A percentile compares a stretch with the other conserved stretches of the same genome.
phyloP scores from a whole-genome alignment of 1,140 invertebrate genomes.

The Solen grandis region DNA sequence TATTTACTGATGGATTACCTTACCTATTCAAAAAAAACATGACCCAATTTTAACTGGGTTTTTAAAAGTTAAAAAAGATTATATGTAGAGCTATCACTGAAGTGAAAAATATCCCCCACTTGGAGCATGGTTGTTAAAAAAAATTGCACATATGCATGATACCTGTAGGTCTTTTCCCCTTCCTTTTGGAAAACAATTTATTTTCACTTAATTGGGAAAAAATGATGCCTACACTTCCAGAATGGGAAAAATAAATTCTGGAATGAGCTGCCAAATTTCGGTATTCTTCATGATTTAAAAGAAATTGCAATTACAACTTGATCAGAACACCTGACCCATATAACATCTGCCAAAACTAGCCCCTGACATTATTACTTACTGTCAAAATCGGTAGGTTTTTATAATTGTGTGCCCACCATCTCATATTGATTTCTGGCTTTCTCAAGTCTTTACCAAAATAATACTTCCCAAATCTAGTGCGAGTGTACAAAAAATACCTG shows the following conservation, averaged over 20 bases:
- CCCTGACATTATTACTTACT: constrained; percentile 50
- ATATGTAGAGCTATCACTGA: too few species aligned
- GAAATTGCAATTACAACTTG: background rate
- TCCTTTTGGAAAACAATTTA: too few species aligned
- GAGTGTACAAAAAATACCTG: constrained; percentile 63
- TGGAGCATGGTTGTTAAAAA: too few species aligned
- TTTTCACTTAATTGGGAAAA: background rate
- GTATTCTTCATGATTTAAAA: background rate
- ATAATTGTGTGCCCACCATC: constrained; percentile 57
- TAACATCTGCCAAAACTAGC: background rate
- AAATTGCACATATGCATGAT: too few species aligned
- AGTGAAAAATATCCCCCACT: too few species aligned
- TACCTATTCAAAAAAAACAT: too few species aligned
- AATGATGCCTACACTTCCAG: background rate
- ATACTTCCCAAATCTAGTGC: constrained; percentile 57
- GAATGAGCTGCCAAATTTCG: background rate
- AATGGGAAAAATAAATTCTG: background rate
- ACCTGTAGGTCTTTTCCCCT: too few species aligned
- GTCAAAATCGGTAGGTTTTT: constrained; percentile 58
- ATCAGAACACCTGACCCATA: background rate
- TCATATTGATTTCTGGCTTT: constrained; percentile 57
- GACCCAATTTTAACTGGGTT: too few species aligned
- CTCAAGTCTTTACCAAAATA: constrained; percentile 54
- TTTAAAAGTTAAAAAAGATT: too few species aligned
- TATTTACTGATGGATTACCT: too few species aligned